Conservation (phyloP, 2,797 vertebrate species). For the Threskiornis aethiopicus region DNA sequence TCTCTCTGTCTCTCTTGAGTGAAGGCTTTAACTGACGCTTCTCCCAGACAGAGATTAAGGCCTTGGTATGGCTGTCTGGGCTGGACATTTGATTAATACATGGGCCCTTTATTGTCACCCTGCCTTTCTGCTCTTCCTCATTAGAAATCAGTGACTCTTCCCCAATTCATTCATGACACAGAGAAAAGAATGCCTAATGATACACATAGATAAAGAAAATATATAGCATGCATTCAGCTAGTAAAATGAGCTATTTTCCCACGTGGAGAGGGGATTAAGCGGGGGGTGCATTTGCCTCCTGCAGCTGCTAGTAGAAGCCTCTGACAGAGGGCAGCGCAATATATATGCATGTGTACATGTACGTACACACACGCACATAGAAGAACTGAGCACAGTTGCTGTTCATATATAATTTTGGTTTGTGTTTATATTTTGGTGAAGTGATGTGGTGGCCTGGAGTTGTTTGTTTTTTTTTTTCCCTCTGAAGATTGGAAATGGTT, state of each 20-base stretch:
- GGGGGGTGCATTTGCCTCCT: not conserved
- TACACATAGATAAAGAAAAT: not conserved
- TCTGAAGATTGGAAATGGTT: not conserved
- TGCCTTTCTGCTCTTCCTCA: conserved; percentile 34
- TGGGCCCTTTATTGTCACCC: not conserved
- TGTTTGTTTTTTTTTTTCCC: not conserved
- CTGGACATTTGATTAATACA: not conserved
- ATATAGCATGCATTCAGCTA: not conserved
- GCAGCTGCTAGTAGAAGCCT: not conserved
- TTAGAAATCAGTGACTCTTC: conserved; percentile 45
- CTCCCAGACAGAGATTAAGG: conserved; percentile 26
- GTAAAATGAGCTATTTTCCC: conserved; percentile 13
- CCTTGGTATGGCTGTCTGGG: not conserved
- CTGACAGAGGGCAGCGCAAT: not conserved
- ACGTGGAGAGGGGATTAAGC: not conserved
- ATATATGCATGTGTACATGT: rapidly evolving
- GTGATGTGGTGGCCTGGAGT: not conserved
- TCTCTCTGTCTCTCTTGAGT: not conserved
- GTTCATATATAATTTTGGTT: not conserved
- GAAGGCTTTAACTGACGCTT: not conserved
- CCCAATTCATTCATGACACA: not conserved
- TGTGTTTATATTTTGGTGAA: not conserved
- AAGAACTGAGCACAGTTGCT: not conserved
- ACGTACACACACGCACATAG: rapidly evolving
- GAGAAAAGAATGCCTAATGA: conserved; percentile 48